A percentile compares a stretch with the other conserved stretches of the same genome.
Evolutionary conservation across 2,888 invertebrate genomes (phyloP).

Genomic region (Chrysolina americana): DNA sequence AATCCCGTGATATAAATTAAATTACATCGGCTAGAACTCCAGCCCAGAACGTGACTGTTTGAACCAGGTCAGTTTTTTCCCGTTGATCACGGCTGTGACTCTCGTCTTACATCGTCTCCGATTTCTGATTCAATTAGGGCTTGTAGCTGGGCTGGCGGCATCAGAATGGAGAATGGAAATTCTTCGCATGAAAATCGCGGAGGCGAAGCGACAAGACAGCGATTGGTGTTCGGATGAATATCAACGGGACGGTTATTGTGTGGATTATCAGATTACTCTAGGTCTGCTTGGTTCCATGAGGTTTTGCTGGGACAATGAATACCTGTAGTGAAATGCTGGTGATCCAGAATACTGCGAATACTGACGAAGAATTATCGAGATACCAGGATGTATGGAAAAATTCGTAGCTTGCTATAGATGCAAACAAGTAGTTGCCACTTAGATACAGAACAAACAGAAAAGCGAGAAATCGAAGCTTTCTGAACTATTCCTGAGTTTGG

Average conservation of each 20-base stretch:
- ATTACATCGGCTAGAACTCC: background rate
- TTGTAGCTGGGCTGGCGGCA: background rate
- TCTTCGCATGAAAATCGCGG: background rate
- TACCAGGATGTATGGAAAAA: too few species aligned
- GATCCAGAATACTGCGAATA: too few species aligned
- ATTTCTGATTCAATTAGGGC: background rate
- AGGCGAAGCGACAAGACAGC: background rate
- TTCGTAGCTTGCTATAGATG: too few species aligned
- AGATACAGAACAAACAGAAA: too few species aligned
- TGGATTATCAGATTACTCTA: background rate
- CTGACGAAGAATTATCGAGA: too few species aligned
- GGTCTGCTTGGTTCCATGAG: background rate
- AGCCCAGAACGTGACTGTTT: background rate
- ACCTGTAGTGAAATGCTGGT: background rate
- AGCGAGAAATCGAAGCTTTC: too few species aligned
- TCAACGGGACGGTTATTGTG: background rate
- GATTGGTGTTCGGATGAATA: background rate
- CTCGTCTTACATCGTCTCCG: background rate
- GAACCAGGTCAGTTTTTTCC: background rate
- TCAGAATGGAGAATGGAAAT: slow-evolving; percentile 4
- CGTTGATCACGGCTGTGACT: background rate
- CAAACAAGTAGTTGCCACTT: too few species aligned
- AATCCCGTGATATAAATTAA: background rate
- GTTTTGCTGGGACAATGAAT: background rate
- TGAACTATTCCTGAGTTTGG: too few species aligned